Evolutionary conservation across 2,888 invertebrate species (phyloP).

Genomic region (Mellilla xanthometata): DNA sequence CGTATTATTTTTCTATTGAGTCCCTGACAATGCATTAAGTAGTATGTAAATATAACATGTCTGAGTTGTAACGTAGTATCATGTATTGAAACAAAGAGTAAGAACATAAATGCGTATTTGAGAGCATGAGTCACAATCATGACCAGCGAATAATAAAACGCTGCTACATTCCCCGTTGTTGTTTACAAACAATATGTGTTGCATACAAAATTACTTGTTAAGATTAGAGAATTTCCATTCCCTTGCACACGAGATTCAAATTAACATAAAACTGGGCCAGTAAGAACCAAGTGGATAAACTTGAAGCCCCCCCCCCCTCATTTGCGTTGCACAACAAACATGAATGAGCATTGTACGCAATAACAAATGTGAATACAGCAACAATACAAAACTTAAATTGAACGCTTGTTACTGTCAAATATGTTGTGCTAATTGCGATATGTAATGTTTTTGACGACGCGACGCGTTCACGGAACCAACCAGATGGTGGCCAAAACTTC

Average conservation of each 20-base stretch:
- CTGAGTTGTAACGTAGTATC: background rate
- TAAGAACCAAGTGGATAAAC: conserved; percentile 34
- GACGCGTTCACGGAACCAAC: conserved; percentile 11
- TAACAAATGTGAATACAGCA: conserved; percentile 26
- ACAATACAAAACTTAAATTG: conserved; percentile 24
- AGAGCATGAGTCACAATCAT: conserved; percentile 14
- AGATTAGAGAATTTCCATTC: background rate
- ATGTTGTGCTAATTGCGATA: conserved; percentile 10
- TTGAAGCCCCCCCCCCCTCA: conserved; percentile 34
- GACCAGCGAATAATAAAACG: conserved; percentile 11
- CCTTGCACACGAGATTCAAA: conserved; percentile 2
- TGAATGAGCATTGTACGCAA: conserved; percentile 18
- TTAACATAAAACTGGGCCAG: conserved; percentile 26
- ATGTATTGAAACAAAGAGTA: conserved; percentile 24
- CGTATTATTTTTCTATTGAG: no score
- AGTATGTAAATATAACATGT: background rate
- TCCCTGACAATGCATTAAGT: no score
- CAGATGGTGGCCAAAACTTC: conserved; percentile 12
- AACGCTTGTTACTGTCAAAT: conserved; percentile 25
- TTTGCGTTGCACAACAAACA: conserved; percentile 40
- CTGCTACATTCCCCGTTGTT: conserved; percentile 11
- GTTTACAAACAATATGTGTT: conserved; percentile 4
- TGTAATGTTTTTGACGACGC: no score
- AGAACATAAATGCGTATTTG: conserved; percentile 17
- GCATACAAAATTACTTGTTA: conserved; percentile 4